phyloP scores from a whole-genome alignment of 1,140 invertebrate species.

The Charaxes varanes region DNA sequence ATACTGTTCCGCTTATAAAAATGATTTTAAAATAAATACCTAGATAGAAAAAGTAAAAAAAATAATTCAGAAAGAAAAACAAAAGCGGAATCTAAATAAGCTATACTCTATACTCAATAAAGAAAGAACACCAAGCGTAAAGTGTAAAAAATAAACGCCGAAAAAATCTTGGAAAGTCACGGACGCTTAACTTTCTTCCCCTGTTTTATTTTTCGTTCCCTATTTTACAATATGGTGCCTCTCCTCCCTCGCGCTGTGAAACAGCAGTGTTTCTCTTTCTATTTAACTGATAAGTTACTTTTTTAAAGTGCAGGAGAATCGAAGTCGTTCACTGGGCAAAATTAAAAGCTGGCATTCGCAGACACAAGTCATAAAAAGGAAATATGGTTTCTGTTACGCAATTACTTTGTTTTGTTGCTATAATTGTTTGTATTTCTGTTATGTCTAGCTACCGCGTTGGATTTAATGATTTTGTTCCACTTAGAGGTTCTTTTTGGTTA shows the following conservation, averaged over 20 bases:
- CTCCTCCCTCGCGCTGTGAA: slow-evolving; percentile 26
- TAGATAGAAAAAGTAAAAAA: background rate
- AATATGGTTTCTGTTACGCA: slow-evolving; percentile 56
- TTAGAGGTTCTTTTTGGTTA: too few species aligned
- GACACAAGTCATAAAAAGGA: slow-evolving; percentile 64
- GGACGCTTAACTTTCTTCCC: slow-evolving; percentile 73
- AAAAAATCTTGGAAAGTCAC: slow-evolving; percentile 74
- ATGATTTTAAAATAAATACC: too few species aligned
- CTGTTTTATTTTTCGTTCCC: slow-evolving; percentile 71
- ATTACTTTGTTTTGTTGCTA: slow-evolving; percentile 27
- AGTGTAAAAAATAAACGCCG: slow-evolving; percentile 70
- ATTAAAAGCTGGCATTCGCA: slow-evolving; percentile 65
- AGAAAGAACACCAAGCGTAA: slow-evolving; percentile 46
- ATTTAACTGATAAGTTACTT: slow-evolving; percentile 70
- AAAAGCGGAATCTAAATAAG: slow-evolving; percentile 55
- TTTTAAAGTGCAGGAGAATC: slow-evolving; percentile 69
- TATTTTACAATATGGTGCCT: slow-evolving; percentile 42
- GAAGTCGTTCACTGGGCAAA: slow-evolving; percentile 57
- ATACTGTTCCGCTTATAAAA: background rate
- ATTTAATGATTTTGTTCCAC: too few species aligned
- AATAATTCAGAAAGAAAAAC: slow-evolving; percentile 28
- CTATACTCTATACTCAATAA: slow-evolving; percentile 47
- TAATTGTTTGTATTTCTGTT: slow-evolving; percentile 13
- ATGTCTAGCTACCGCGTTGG: too few species aligned
- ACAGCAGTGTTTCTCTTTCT: slow-evolving; percentile 39